A percentile compares a stretch with the other conserved stretches of the same genome.
phyloP scores from a whole-genome alignment of 2,113 vertebrate genomes.

The Rhinolophus ferrumequinum region DNA sequence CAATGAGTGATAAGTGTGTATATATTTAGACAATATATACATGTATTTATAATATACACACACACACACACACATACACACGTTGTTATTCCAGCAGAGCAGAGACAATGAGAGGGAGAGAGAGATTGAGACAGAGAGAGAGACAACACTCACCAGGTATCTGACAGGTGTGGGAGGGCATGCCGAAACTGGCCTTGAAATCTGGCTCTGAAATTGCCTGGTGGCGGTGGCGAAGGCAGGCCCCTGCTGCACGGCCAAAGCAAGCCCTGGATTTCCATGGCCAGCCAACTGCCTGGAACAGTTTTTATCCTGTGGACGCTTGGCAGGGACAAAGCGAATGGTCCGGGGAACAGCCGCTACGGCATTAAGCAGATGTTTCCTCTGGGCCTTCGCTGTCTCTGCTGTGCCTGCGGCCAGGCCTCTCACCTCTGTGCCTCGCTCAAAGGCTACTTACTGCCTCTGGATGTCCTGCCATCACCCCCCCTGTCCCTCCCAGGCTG shows the following conservation, averaged over 20 bases:
- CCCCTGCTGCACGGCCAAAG: accelerated
- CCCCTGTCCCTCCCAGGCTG: accelerated
- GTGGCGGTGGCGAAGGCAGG: neutral
- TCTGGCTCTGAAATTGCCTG: neutral
- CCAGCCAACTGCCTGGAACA: neutral
- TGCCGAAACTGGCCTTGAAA: accelerated
- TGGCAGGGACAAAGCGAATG: neutral
- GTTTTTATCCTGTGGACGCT: neutral
- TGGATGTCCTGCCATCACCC: neutral
- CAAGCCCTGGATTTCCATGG: neutral
- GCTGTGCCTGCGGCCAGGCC: neutral
- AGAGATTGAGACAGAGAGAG: no score
- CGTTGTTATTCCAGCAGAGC: neutral
- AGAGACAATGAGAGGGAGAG: neutral
- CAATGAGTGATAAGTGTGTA: neutral
- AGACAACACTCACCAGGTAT: accelerated
- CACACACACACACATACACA: no score
- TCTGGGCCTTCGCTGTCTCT: neutral
- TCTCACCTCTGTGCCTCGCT: neutral
- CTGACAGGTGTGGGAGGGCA: neutral
- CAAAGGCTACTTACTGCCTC: neutral
- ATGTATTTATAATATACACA: no score
- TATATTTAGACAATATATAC: neutral
- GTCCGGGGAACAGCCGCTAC: neutral
- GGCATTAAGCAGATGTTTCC: neutral